Base-by-base conservation (phyloP, 1,140 invertebrate genomes). In the Macrotrachela quadricornifera region DNA sequence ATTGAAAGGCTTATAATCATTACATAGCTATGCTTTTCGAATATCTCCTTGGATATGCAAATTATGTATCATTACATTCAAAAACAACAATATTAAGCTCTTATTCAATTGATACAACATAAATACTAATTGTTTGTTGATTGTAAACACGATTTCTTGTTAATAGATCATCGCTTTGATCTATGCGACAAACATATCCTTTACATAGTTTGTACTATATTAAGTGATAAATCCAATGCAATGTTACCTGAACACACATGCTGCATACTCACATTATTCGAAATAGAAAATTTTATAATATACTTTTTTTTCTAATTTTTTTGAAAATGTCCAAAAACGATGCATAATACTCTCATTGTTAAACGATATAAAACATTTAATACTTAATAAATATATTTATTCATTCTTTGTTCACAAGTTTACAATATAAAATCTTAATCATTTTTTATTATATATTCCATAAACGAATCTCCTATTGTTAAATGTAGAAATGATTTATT, bases 1-100 rank as follows among this genome's bases (percentile, higher is more conserved):
- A 13, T 85, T 87, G 71, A 85, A 96, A 46, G 95, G 72, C 71
- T 97, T 97, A 70, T 96, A 97, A 67, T 96, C 87, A 71, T 96
- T 91, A 65, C 96, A 96, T 1, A 91, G 91, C 65, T 90, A 82
- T 12, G 79, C 69, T 71, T 96, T 95, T 48, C 91, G 75, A 13
- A 97, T 69, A 69, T 97, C 92, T 90, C 91, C 96, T 69, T 94
- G 91, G 59, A 95, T 92, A 38, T 91, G 91, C 11, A 86, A 91
- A 1, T 86, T 87, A 43, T 88, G 74, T 9, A 95, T 67, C 87
- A 95, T 92, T 0, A 92, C 86, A 43, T 88, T 88, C 71, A 85
- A 85, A 66, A 86, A 92, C n/a, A 1, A 90, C 90, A 65, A 79
- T 82, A 67, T 94, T 86, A 0, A 95, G 67, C 1, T 90, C 90